Evolutionary conservation across 2,113 vertebrate species (phyloP), one percentile per base, ranked within the genome.

Genomic region (Siniperca knerii): DNA sequence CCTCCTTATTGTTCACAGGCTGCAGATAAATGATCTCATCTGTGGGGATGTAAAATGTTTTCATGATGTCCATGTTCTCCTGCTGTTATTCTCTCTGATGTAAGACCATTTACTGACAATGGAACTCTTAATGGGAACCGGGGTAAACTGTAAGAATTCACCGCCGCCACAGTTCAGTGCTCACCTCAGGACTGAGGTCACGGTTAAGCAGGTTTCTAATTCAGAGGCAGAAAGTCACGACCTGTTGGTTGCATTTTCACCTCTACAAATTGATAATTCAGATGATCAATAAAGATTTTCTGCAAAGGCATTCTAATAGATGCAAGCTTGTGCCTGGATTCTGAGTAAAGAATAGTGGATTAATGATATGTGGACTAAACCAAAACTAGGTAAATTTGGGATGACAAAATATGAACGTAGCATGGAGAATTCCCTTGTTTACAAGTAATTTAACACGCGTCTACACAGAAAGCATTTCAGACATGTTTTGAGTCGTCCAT

Each of bases 11-110:
- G 52, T 62, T 81, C 50, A 58, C 83, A 82, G 81, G 20, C 75
- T 35, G 3, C 37, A 58, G 81, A 86, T 83, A 64, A 82, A 82
- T 76, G 65, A 64, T 79, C 71, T 82, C 84, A 81, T 83, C 35
- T 76, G 58, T 25, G 25, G 65, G 62, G 67, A 86, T 79, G 81
- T 84, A 69, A 84, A 87, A 62, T 33, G 42, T 50, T 79, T 75
- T 58, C 37, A 68, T 21, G 25, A 65, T 58, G 61, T 76, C 42
- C 40, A n/a, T 72, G 61, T 73, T 64, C 54, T 83, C 72, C 46
- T 50, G 69, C 57, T 85, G 58, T 64, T 74, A 20, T 86, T 81
- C 52, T 75, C 64, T 75, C 57, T 75, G 75, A 80, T 79, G 60
- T 66, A 65, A 81, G 35, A 50, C 35, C 25, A 50, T 83, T 72